Conservation (phyloP, 2,113 vertebrate genomes). For the Centrocercus urophasianus region DNA sequence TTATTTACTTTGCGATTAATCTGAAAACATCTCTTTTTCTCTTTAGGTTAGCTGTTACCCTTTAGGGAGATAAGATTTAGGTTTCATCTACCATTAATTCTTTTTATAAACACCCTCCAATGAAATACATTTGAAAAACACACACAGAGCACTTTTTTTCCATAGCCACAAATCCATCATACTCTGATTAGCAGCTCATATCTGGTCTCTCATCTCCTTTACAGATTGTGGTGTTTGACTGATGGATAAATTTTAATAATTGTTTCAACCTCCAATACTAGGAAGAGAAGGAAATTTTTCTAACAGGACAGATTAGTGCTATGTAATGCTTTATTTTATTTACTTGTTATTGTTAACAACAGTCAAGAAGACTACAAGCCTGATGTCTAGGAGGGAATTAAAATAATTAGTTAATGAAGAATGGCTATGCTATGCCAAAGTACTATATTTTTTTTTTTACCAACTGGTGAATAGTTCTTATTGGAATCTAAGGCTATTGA, state of each 20-base stretch:
- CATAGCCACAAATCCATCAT: not conserved
- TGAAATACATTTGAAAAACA: not conserved
- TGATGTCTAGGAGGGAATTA: not conserved
- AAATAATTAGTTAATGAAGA: not conserved
- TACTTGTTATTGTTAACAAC: not conserved
- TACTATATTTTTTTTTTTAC: not conserved
- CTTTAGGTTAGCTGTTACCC: not conserved
- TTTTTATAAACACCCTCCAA: not conserved
- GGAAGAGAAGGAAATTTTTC: not conserved
- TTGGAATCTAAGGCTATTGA: not conserved
- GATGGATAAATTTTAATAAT: not conserved
- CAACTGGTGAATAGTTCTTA: not conserved
- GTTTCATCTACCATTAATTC: not conserved
- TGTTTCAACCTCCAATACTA: not conserved
- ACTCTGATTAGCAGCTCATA: not conserved
- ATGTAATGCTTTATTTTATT: not conserved
- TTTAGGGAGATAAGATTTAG: conserved; percentile 6
- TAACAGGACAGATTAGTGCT: not conserved
- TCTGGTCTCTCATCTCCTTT: not conserved
- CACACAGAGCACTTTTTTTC: not conserved
- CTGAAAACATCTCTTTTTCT: not conserved
- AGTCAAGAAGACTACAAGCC: not conserved
- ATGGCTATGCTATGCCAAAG: not conserved
- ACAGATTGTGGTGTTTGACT: not conserved
- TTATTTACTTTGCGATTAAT: conserved; percentile 23